Base-by-base conservation (phyloP, 1,140 invertebrate species). In the Eubasilissa regina region DNA sequence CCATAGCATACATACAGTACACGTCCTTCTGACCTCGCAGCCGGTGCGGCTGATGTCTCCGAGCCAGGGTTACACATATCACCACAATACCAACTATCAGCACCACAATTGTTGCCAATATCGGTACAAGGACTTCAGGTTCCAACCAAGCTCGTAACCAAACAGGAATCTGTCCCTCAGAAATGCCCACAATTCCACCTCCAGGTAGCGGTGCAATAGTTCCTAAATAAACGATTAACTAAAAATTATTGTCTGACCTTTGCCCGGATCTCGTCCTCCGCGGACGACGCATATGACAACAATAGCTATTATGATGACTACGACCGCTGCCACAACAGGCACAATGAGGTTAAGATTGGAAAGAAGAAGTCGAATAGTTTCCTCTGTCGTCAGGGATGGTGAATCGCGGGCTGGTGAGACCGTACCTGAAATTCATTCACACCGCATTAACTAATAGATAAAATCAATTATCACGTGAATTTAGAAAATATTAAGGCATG, bases 331-430 rank as follows among this genome's bases (percentile, higher is more conserved):
- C 84, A 96, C 94, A 81, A 97, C 94, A n/a, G 97, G 97, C 83
- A 98, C 95, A 89, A 98, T 95, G 84, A 98, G 93, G 91, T 97
- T 97, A 84, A 97, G 91, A 88, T 98, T 97, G 82, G 94, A 93
- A 85, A 96, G 92, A 84, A 96, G 92, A 84, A 95, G 93, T 91
- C 93, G 93, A 89, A 96, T 91, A 81, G 94, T 94, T 87, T 95
- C 94, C 87, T 96, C 94, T 83, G 92, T 90, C 83, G 92, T 93
- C 83, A 93, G 90, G 85, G 95, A 93, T 84, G 94, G 86, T 82
- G 96, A 91, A 87, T 97, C 95, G 87, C 95, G 93, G 86, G 95
- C 94, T 86, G 96, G 96, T 88, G 95, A 95, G 89, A 97, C 96
- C 89, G 96, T 97, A 93, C 95, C 96, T 97, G 94, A 91, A 95